Evolutionary conservation across 1,140 invertebrate genomes (phyloP), one percentile per base, ranked within the genome.

Genomic region (Dinothrombium tinctorium): DNA sequence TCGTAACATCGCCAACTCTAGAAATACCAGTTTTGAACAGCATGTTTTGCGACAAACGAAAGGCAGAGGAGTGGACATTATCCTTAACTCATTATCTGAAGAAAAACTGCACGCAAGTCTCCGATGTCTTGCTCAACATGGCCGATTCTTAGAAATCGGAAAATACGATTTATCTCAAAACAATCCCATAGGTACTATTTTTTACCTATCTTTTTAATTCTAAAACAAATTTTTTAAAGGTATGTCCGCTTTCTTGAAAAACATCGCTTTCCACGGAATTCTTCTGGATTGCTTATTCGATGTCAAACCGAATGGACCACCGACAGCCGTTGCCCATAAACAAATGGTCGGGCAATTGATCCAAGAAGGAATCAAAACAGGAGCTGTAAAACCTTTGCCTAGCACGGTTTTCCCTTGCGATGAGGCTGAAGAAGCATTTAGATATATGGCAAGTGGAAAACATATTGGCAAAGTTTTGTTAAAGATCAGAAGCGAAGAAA

Each of bases 161-260:
- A 96, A 96, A 61, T 83, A 77, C 47, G 89, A 96, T 64, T 59
- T 96, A 21, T 83, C 81, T 4, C 89, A 89, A 51, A 82, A 95
- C n/a, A n/a, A n/a, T 68, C 80, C 0, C 55, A 94, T 3, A 92
- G 87, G 54, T 51, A 9, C 28, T 9, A 29, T 14, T 9, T 60
- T 94, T 15, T 74, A 11, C 33, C 33, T 11, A 19, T 8, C 9
- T 8, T 17, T 36, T 11, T 25, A 9, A 14, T 9, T 25, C 12
- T 9, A n/a, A 14, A 14, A 11, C 6, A 9, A 20, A 49, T 47
- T 12, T 35, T 35, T 20, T 60, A 62, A 40, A 71, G 86, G 87
- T 12, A 94, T 96, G 87, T 68, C 80, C 0, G 55, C 94, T 3
- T 92, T 96, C 62, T 59, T 95, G 48, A 92, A 87, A 54, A 96